Conservation (phyloP, 2,113 vertebrate genomes). For the Bettongia penicillata region DNA sequence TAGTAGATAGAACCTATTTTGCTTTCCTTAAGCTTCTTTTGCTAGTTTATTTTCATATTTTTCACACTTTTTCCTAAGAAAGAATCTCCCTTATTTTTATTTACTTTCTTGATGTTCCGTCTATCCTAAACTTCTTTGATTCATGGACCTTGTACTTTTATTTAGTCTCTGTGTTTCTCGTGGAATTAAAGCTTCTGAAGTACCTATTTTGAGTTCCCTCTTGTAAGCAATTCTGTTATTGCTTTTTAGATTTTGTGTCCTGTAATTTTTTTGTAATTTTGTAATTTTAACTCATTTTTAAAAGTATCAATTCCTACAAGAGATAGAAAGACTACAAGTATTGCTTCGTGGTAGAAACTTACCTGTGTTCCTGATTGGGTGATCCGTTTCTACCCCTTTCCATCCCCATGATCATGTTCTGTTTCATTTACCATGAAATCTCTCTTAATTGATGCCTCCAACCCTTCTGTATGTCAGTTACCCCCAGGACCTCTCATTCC, state of each 20-base stretch:
- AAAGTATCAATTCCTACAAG: neutral
- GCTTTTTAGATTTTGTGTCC: neutral
- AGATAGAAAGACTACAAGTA: neutral
- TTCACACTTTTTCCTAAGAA: neutral
- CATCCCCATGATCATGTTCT: neutral
- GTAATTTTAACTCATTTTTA: neutral
- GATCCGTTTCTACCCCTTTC: neutral
- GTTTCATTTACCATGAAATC: neutral
- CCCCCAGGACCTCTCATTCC: too few species aligned
- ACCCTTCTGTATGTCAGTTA: neutral
- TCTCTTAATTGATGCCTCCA: neutral
- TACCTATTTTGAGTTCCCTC: neutral
- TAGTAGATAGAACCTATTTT: neutral
- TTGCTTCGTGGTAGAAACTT: neutral
- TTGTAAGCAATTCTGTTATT: neutral
- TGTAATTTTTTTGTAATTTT: neutral
- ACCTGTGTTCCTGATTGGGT: neutral
- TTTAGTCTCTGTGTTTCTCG: neutral
- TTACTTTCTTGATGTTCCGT: neutral
- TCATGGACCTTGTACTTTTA: neutral
- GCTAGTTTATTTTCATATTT: neutral
- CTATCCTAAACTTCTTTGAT: neutral
- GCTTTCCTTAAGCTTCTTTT: neutral
- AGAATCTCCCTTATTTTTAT: too few species aligned
- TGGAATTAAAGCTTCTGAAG: neutral